phyloP scores from a whole-genome alignment of 2,113 vertebrate species.

The Cynopterus brachyotis region DNA sequence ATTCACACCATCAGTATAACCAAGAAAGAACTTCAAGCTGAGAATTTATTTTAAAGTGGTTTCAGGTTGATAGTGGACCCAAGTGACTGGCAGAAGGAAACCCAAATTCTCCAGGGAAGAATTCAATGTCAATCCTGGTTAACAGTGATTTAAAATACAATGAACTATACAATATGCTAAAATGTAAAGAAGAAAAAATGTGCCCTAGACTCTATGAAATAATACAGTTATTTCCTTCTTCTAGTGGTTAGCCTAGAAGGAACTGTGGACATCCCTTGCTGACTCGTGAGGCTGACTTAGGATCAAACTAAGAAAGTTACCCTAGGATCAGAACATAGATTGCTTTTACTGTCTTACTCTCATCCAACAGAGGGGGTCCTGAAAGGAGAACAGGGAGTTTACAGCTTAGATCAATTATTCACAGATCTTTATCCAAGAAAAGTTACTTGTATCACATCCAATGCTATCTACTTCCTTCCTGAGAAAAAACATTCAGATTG shows the following conservation, averaged over 20 bases:
- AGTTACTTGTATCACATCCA: background rate
- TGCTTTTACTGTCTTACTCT: background rate
- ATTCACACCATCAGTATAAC: background rate
- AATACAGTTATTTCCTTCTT: background rate
- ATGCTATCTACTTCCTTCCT: background rate
- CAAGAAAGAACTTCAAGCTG: background rate
- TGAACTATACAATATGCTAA: background rate
- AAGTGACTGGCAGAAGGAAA: background rate
- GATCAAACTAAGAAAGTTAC: background rate
- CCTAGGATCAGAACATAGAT: background rate
- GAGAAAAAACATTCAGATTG: background rate
- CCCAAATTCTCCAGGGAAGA: background rate
- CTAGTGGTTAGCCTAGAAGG: background rate
- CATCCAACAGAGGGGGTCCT: background rate
- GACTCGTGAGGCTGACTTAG: background rate
- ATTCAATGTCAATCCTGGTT: background rate
- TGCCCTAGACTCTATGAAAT: background rate
- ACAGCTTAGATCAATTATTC: background rate
- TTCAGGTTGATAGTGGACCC: background rate
- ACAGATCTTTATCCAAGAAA: background rate
- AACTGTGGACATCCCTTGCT: background rate
- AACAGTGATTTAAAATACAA: slow-evolving; percentile 11
- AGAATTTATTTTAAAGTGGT: background rate
- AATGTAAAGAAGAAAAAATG: background rate
- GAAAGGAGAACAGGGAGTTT: background rate